Evolutionary conservation across 2,888 invertebrate species (phyloP).

Genomic region (Saturnia pavonia): DNA sequence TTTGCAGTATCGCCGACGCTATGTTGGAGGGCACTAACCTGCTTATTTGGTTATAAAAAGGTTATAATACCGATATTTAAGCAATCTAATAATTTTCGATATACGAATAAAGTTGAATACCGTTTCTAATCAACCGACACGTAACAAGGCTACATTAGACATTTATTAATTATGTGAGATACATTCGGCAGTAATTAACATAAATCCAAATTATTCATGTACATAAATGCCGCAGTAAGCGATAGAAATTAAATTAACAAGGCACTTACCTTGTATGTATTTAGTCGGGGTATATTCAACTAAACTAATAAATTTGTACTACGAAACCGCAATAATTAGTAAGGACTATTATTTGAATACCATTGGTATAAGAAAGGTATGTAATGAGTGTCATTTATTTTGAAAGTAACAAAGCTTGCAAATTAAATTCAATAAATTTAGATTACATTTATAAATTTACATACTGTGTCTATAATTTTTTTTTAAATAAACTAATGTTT

Average conservation of each 20-base stretch:
- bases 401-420: too few relatives aligned
- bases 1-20: too few relatives aligned
- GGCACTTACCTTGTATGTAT: conserved; percentile 15
- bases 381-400: background rate
- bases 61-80: background rate
- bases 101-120: background rate
- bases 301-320: conserved; percentile 12
- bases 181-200: conserved; percentile 13
- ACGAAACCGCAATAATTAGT: conserved; percentile 11
- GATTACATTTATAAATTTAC: too few relatives aligned
- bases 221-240: conserved; percentile 12
- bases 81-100: background rate
- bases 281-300: conserved; percentile 10
- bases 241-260: conserved; percentile 13
- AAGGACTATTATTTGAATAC: conserved; percentile 4
- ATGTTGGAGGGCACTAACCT: too few relatives aligned
- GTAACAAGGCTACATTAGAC: conserved; percentile 26
- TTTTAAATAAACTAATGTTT: too few relatives aligned
- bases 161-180: conserved; percentile 26
- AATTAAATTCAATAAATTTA: too few relatives aligned
- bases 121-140: conserved; percentile 12
- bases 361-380: background rate
- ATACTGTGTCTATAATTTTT: too few relatives aligned
- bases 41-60: too few relatives aligned
- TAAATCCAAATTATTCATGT: conserved; percentile 13